A percentile compares a stretch with the other conserved stretches of the same genome.
Evolutionary conservation across 2,113 vertebrate species (phyloP).

Genomic region (Aspiorhynchus laticeps): DNA sequence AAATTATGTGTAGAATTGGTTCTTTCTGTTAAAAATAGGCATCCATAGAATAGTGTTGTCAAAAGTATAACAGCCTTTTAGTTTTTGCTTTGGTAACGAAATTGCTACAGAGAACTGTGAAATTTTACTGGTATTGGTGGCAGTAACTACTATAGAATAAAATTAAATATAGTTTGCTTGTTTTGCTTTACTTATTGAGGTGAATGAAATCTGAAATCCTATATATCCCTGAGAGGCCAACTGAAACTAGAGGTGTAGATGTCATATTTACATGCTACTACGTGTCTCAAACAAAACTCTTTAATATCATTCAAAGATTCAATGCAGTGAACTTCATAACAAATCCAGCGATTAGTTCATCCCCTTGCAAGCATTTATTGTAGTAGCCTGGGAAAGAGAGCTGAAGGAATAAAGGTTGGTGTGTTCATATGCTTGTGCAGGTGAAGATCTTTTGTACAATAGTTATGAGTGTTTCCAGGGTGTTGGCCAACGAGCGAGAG

Average conservation of each 20-base stretch:
- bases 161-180: too few species aligned
- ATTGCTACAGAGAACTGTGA: too few species aligned
- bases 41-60: too few species aligned
- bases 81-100: too few species aligned
- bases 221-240: neutral
- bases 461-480: slow-evolving; percentile 14
- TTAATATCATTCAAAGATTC: slow-evolving; percentile 8
- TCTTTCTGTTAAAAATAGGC: too few species aligned
- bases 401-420: slow-evolving; percentile 10
- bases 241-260: neutral
- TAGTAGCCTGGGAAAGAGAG: slow-evolving; percentile 28
- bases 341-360: neutral
- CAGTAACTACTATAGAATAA: too few species aligned
- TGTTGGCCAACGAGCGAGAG: slow-evolving; percentile 21
- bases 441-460: slow-evolving; percentile 17
- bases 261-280: neutral
- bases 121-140: too few species aligned
- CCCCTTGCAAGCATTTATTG: neutral
- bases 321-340: neutral
- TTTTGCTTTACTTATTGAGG: neutral
- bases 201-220: neutral
- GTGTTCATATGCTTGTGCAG: slow-evolving; percentile 31
- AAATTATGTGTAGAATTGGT: too few species aligned
- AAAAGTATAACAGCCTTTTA: too few species aligned
- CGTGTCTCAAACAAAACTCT: neutral